Evolutionary conservation across 2,113 vertebrate species (phyloP).

Genomic region (Phycodurus eques): DNA sequence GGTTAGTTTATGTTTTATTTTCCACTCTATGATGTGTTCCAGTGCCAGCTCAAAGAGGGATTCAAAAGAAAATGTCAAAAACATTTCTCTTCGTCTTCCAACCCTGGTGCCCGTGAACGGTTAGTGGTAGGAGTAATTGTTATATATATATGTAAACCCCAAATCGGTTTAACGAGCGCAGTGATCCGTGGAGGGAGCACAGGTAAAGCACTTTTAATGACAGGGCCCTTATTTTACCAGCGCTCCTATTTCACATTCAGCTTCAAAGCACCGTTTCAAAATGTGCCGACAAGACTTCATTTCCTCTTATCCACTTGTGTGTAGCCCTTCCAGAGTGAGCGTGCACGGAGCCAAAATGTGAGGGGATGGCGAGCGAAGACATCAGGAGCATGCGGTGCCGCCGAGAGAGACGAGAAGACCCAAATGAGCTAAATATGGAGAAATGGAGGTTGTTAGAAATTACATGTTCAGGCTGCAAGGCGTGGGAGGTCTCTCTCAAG

Average conservation of each 20-base stretch:
- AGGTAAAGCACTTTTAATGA: conserved; percentile 74
- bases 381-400: conserved; percentile 56
- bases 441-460: conserved; percentile 63
- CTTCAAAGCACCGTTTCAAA: conserved; percentile 73
- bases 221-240: conserved; percentile 69
- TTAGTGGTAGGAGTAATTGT: conserved; percentile 67
- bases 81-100: conserved; percentile 68
- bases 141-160: conserved; percentile 68
- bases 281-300: conserved; percentile 69
- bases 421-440: conserved; percentile 62
- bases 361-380: conserved; percentile 62
- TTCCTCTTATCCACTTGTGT: conserved; percentile 72
- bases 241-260: conserved; percentile 63
- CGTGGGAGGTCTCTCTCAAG: conserved; percentile 12
- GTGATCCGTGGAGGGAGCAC: conserved; percentile 67
- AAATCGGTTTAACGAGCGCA: conserved; percentile 71
- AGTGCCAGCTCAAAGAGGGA: conserved; percentile 38
- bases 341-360: conserved; percentile 63
- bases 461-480: conserved; percentile 26
- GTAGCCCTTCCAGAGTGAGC: conserved; percentile 67
- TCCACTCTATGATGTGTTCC: conserved; percentile 54
- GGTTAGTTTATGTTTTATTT: conserved; percentile 57
- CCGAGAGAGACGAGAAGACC: conserved; percentile 49
- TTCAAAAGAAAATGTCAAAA: conserved; percentile 66
- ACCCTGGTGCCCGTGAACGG: conserved; percentile 63